A percentile compares a stretch with the other conserved stretches of the same genome.
Evolutionary conservation across 2,888 invertebrate genomes (phyloP).

Genomic region (Pollenia angustigena): DNA sequence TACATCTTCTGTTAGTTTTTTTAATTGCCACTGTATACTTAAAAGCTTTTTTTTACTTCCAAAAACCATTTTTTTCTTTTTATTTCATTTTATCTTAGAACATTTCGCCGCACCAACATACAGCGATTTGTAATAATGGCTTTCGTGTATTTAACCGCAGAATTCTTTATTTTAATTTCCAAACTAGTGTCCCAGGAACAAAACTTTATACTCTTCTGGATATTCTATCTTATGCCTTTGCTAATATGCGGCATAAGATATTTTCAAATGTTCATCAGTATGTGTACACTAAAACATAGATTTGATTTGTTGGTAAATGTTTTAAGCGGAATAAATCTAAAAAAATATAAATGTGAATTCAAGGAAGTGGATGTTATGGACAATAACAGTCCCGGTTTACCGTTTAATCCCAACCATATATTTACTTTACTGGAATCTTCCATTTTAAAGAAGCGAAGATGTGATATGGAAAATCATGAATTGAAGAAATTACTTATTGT

Average conservation of each 20-base stretch:
- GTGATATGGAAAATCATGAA: constrained; percentile 69
- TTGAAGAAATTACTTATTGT: constrained; percentile 78
- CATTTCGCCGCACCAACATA: constrained; percentile 71
- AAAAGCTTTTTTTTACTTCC: background rate
- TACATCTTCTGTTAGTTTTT: too few species aligned
- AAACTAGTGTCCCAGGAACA: constrained; percentile 69
- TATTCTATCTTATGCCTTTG: constrained; percentile 79
- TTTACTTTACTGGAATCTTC: constrained; percentile 24
- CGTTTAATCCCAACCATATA: background rate
- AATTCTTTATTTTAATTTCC: constrained; percentile 76
- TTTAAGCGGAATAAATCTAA: constrained; percentile 76
- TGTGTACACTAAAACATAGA: constrained; percentile 78
- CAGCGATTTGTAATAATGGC: constrained; percentile 75
- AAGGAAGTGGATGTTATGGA: background rate
- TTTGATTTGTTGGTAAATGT: constrained; percentile 77
- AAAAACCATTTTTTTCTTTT: background rate
- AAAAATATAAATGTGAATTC: background rate
- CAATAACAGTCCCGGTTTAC: background rate
- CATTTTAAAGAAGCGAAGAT: constrained; percentile 41
- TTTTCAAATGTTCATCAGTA: constrained; percentile 80
- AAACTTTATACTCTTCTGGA: constrained; percentile 77
- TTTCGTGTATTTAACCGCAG: constrained; percentile 76
- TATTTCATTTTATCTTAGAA: constrained; percentile 43
- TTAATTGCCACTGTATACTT: too few species aligned
- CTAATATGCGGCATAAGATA: constrained; percentile 80